Evolutionary conservation across 1,140 invertebrate genomes (phyloP), one percentile per base, ranked within the genome.

Genomic region (Ips nitidus): DNA sequence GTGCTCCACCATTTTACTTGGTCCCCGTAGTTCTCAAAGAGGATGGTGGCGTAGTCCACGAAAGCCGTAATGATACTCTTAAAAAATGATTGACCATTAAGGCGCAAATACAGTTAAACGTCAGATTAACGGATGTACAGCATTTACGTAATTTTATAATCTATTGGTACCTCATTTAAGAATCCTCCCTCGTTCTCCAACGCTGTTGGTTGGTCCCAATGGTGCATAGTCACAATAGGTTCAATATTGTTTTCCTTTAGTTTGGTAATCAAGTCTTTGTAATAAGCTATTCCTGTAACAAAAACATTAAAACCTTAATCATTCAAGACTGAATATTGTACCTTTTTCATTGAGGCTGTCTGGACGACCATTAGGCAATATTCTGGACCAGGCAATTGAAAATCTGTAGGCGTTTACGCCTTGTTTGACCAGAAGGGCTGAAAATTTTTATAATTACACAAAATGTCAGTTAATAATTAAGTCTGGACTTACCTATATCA

Each of bases 141-240:
- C 43, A 4, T 58, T 7, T 53, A n/a, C 5, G 52, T 5, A 36
- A 7, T 53, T 53, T 45, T 45, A 6, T 4, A 41, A 39, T 52
- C 22, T 22, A 22, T 22, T 22, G 8, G 43, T 61, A 69, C 58
- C 40, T 52, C 59, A 55, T 61, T 69, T 55, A 69, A 53, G 43
- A 69, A 69, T 42, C 66, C 58, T 3, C 58, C 66, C 53, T 69
- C 71, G 60, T 88, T 85, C 75, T 89, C 87, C 2, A 90, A 69
- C 22, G 80, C 79, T 69, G 87, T 84, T 0, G 89, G 90, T 43
- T 89, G 77, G 66, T 90, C 90, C 88, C 88, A 91, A 71, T 90
- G 88, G 74, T 89, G 90, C 39, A 90, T 84, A 0, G 88, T 90
- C 0, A 89, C 87, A 83, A 88, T 86, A 1, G 88, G 87, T 63